Percentiles rank a stretch among this genome's conserved stretches.
phyloP scores from a whole-genome alignment of 1,140 invertebrate species.

The Drosophila kepulauana region DNA sequence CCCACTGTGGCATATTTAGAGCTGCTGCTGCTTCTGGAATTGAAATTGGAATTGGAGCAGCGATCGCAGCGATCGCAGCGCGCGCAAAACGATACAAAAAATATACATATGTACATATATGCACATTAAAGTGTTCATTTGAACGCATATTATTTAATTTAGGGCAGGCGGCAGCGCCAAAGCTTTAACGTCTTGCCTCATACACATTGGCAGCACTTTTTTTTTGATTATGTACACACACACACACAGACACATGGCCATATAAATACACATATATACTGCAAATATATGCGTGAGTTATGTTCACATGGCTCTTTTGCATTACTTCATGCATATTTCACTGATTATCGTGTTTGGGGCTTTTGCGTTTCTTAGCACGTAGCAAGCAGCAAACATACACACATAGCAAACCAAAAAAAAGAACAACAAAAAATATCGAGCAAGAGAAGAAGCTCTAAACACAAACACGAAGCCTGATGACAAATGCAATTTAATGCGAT shows the following conservation, averaged over 20 bases:
- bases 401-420: slow-evolving; percentile 21
- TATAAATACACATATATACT: slow-evolving; percentile 1
- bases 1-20: slow-evolving; percentile 22
- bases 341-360: slow-evolving; percentile 37
- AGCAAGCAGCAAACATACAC: slow-evolving; percentile 44
- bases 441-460: slow-evolving; percentile 23
- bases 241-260: slow-evolving; percentile 1
- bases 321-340: slow-evolving; percentile 53
- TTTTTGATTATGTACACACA: slow-evolving; percentile 13
- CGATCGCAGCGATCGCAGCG: slow-evolving; percentile 38
- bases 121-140: slow-evolving; percentile 25
- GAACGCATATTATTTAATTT: slow-evolving; percentile 49
- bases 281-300: slow-evolving; percentile 1
- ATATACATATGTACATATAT: slow-evolving; percentile 1
- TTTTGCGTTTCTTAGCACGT: slow-evolving; percentile 52
- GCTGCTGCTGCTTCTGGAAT: slow-evolving; percentile 13
- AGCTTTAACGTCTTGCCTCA: slow-evolving; percentile 24
- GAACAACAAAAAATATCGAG: slow-evolving; percentile 7
- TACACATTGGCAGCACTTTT: slow-evolving; percentile 25
- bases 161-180: slow-evolving; percentile 37
- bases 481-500: slow-evolving; percentile 47
- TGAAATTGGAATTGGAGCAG: slow-evolving; percentile 8
- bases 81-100: slow-evolving; percentile 12
- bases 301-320: slow-evolving; percentile 41
- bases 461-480: slow-evolving; percentile 44